Evolutionary conservation across 2,797 vertebrate genomes (phyloP).

Genomic region (Brachyalestes nurse): DNA sequence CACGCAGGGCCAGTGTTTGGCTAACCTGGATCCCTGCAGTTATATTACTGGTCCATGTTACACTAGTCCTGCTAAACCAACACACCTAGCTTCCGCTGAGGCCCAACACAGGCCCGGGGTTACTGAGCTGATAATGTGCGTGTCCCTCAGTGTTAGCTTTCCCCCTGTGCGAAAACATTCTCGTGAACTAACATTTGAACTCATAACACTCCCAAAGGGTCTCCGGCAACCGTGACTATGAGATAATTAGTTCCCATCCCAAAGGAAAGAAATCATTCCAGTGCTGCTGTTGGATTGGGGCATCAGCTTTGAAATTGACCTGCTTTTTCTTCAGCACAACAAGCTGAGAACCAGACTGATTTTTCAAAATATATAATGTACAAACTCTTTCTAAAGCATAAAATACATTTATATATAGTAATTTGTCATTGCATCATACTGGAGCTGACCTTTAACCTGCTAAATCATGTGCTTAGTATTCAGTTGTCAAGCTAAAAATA

Average conservation of each 20-base stretch:
- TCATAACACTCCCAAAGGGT: slow-evolving; percentile 40
- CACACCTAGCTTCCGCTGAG: slow-evolving; percentile 42
- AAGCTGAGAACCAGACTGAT: too few species aligned
- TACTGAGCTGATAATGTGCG: slow-evolving; percentile 48
- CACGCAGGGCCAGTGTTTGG: slow-evolving; percentile 36
- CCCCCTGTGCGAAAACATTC: slow-evolving; percentile 53
- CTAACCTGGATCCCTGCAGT: slow-evolving; percentile 45
- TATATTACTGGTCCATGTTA: slow-evolving; percentile 47
- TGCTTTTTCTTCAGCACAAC: too few species aligned
- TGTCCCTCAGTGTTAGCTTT: slow-evolving; percentile 49
- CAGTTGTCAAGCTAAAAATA: too few species aligned
- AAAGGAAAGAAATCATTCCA: background rate
- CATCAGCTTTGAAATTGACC: background rate
- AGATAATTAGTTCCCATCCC: slow-evolving; percentile 41
- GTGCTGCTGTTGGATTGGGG: background rate
- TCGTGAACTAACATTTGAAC: slow-evolving; percentile 48
- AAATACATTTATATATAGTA: too few species aligned
- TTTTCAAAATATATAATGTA: too few species aligned
- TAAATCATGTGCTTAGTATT: too few species aligned
- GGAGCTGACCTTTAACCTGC: too few species aligned
- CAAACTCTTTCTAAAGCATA: too few species aligned
- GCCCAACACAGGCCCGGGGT: slow-evolving; percentile 14
- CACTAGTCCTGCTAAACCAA: slow-evolving; percentile 48
- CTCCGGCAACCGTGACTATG: slow-evolving; percentile 19
- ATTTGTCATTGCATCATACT: too few species aligned